A percentile compares a stretch with the other conserved stretches of the same genome.
Evolutionary conservation across 2,113 vertebrate genomes (phyloP).

Genomic region (Callocephalon fimbriatum): DNA sequence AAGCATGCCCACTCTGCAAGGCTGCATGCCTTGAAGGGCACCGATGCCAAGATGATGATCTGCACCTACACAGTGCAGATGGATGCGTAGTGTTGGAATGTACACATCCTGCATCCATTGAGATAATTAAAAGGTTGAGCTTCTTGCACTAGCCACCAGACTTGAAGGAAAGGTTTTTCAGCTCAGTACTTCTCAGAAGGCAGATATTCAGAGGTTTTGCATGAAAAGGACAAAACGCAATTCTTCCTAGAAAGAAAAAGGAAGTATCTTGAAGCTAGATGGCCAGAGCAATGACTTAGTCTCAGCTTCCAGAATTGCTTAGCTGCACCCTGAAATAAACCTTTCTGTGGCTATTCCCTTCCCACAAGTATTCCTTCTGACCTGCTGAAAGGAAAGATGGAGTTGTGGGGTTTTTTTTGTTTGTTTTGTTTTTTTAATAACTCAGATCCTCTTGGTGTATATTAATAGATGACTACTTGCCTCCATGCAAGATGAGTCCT

Average conservation of each 20-base stretch:
- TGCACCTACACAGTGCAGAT: neutral
- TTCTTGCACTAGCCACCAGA: neutral
- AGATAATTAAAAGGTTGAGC: conserved; percentile 5
- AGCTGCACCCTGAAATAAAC: neutral
- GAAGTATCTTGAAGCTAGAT: neutral
- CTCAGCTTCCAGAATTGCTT: neutral
- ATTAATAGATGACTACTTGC: neutral
- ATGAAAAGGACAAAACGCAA: neutral
- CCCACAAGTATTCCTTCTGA: neutral
- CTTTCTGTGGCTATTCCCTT: neutral
- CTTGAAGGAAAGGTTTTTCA: neutral
- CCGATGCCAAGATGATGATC: neutral
- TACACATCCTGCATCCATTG: neutral
- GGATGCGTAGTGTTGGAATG: neutral
- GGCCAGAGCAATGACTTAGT: neutral
- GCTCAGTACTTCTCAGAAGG: neutral
- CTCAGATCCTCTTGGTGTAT: neutral
- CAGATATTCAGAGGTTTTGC: neutral
- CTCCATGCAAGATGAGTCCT: neutral
- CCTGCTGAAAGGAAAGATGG: neutral
- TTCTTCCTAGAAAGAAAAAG: neutral
- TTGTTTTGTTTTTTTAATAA: neutral
- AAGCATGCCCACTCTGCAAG: neutral
- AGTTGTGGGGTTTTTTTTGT: neutral
- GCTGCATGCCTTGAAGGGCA: neutral